Conservation (phyloP, 2,797 vertebrate genomes). For the Xenentodon cancila region DNA sequence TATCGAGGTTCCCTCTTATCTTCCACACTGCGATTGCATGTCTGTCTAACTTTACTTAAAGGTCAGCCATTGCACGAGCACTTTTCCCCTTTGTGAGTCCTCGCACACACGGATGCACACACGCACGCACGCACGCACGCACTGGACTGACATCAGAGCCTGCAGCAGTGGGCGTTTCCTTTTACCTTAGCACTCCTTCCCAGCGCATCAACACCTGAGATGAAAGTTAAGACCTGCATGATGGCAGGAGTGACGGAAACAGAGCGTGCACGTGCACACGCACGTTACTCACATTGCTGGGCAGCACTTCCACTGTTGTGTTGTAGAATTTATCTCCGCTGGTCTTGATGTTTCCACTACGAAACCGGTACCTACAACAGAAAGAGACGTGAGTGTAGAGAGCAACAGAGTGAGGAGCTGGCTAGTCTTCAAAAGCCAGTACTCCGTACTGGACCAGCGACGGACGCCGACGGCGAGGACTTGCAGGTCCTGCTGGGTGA, state of each 20-base stretch:
- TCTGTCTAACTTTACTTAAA: constrained; percentile 54
- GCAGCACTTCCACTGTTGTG: constrained; percentile 86
- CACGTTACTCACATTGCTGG: constrained; percentile 80
- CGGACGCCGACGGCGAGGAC: no score
- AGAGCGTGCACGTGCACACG: constrained; percentile 1
- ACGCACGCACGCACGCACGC: constrained; percentile 6
- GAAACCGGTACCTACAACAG: constrained; percentile 81
- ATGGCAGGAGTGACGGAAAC: neutral
- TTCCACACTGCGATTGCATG: constrained; percentile 19
- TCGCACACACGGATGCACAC: constrained; percentile 5
- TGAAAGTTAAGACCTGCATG: constrained; percentile 26
- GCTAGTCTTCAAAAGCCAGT: no score
- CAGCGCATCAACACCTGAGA: constrained; percentile 35
- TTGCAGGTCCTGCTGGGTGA: no score
- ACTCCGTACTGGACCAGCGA: no score
- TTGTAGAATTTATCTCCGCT: constrained; percentile 84
- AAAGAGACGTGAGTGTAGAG: neutral
- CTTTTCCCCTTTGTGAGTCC: constrained; percentile 38
- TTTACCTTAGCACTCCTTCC: constrained; percentile 16
- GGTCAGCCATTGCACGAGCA: constrained; percentile 26
- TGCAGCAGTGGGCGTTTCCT: constrained; percentile 28
- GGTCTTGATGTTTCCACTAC: constrained; percentile 84
- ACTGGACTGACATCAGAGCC: constrained; percentile 26
- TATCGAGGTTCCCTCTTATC: constrained; percentile 27
- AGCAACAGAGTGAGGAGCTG: no score